Evolutionary conservation across 2,888 invertebrate genomes (phyloP).

Genomic region (Adelphocoris suturalis): DNA sequence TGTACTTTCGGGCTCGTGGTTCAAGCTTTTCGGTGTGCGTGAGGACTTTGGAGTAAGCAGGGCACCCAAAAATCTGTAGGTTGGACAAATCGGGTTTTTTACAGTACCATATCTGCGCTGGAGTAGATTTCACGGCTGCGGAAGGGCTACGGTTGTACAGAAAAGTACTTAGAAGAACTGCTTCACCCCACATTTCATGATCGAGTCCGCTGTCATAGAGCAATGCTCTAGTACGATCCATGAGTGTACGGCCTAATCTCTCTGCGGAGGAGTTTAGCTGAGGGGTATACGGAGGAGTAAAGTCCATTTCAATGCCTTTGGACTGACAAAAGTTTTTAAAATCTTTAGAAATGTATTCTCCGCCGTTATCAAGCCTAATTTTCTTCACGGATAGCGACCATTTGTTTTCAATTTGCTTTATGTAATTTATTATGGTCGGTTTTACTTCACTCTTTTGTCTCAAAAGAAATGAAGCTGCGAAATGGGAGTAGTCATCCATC

Average conservation of each 20-base stretch:
- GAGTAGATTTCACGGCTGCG: conserved; percentile 4
- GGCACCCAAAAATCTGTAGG: neutral
- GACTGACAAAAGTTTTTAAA: conserved; percentile 43
- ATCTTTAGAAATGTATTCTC: conserved; percentile 35
- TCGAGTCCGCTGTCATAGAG: conserved; percentile 7
- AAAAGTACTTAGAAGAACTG: neutral
- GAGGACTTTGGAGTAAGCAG: too few relatives aligned
- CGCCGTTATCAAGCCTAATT: conserved; percentile 41
- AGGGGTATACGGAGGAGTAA: conserved; percentile 54
- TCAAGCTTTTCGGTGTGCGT: conserved; percentile 50
- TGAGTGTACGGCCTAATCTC: conserved; percentile 47
- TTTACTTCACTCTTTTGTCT: too few relatives aligned
- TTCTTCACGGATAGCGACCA: conserved; percentile 52
- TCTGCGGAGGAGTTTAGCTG: too few relatives aligned
- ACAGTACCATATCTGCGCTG: neutral
- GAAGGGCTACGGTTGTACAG: neutral
- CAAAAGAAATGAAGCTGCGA: too few relatives aligned
- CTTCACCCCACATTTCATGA: neutral
- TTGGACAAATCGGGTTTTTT: neutral
- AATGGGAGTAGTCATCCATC: too few relatives aligned
- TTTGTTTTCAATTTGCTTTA: too few relatives aligned
- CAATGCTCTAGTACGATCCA: conserved; percentile 41
- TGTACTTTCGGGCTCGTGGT: conserved; percentile 28
- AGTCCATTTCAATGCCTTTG: conserved; percentile 58
- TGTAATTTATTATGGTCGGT: too few relatives aligned